Evolutionary conservation across 2,888 invertebrate species (phyloP).

Genomic region (Teinopalpus imperialis): DNA sequence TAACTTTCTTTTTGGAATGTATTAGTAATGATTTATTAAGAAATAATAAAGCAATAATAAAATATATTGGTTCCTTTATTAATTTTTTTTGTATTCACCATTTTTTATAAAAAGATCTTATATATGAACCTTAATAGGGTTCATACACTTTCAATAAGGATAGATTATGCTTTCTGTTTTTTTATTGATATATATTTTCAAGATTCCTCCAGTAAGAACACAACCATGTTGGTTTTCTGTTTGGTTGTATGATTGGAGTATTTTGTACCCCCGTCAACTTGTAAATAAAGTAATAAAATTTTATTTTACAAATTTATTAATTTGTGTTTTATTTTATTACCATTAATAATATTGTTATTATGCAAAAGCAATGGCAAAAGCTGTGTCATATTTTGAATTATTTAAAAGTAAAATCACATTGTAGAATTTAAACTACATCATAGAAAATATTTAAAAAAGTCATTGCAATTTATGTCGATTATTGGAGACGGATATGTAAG

Average conservation of each 20-base stretch:
- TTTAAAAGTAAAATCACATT: constrained; percentile 27
- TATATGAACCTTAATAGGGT: too few species aligned
- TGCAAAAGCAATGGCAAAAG: too few species aligned
- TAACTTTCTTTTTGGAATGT: too few species aligned
- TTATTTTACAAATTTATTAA: constrained; percentile 71
- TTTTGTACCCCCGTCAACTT: constrained; percentile 65
- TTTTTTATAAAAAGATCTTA: too few species aligned
- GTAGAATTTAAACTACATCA: too few species aligned
- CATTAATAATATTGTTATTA: too few species aligned
- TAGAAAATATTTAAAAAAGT: too few species aligned
- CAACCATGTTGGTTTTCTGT: constrained; percentile 55
- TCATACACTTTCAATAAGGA: constrained; percentile 24
- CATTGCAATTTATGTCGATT: too few species aligned
- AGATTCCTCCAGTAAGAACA: constrained; percentile 37
- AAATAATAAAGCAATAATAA: too few species aligned
- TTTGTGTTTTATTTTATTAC: constrained; percentile 50
- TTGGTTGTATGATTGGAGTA: constrained; percentile 63
- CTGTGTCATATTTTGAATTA: background rate
- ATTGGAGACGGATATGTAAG: too few species aligned
- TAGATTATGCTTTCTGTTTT: constrained; percentile 23
- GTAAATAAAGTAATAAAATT: constrained; percentile 79
- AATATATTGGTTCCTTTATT: too few species aligned
- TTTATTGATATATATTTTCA: constrained; percentile 30
- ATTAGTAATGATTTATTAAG: too few species aligned
- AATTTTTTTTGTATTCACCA: background rate